A percentile compares a stretch with the other conserved stretches of the same genome.
These are phyloP conservation scores for Drosophila mimetica DNA, from an alignment of 2,888 invertebrate species.

Conservation along the genomic window DNA sequence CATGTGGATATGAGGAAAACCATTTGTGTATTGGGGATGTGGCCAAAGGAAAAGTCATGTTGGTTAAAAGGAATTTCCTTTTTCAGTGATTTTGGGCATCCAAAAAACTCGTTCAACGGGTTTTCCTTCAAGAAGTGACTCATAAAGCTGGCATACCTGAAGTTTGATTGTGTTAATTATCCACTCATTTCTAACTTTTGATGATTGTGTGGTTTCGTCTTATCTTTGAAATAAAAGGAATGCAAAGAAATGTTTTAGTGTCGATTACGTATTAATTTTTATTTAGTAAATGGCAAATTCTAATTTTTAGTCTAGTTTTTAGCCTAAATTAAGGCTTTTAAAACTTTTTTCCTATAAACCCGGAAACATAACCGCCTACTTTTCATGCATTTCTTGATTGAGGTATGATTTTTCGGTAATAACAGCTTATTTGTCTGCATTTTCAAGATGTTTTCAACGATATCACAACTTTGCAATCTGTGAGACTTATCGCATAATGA, in stretches of 20 bases:
- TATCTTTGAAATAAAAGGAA: conserved; percentile 15
- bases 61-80: conserved; percentile 18
- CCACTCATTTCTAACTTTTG: conserved; percentile 17
- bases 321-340: too few species aligned
- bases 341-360: too few species aligned
- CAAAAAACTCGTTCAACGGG: conserved; percentile 34
- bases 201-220: conserved; percentile 9
- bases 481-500: conserved; percentile 15
- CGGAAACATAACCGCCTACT: not conserved
- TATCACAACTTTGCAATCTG: conserved; percentile 2
- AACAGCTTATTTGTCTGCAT: not conserved
- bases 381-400: not conserved
- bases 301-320: not conserved
- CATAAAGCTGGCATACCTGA: conserved; percentile 17
- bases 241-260: conserved; percentile 14
- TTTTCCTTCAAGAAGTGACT: conserved; percentile 37
- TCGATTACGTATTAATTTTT: conserved; percentile 14
- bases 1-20: conserved; percentile 4
- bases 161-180: conserved; percentile 19
- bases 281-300: not conserved
- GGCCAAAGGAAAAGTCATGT: conserved; percentile 27
- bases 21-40: conserved; percentile 16
- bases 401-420: not conserved
- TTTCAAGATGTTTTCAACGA: not conserved
- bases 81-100: conserved; percentile 16